phyloP scores from a whole-genome alignment of 2,113 vertebrate species.

The Boleophthalmus pectinirostris region DNA sequence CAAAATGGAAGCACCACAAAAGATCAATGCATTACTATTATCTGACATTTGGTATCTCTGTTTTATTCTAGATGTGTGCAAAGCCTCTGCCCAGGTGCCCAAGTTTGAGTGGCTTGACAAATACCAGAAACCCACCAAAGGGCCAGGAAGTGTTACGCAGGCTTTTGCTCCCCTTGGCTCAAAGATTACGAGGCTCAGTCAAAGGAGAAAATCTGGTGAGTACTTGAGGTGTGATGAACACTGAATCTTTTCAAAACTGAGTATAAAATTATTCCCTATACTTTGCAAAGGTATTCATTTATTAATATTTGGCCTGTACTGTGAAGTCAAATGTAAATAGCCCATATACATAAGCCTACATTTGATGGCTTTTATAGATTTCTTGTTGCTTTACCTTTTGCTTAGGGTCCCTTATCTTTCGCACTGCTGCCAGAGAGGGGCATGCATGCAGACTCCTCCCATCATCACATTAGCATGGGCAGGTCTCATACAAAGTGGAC shows the following conservation, averaged over 20 bases:
- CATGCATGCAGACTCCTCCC: constrained; percentile 40
- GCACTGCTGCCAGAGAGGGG: constrained; percentile 11
- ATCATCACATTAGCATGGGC: constrained; percentile 29
- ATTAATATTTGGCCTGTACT: no score
- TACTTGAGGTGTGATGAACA: neutral
- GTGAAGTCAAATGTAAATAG: no score
- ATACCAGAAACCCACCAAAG: constrained; percentile 61
- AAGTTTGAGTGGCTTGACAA: constrained; percentile 80
- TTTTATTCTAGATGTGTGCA: constrained; percentile 69
- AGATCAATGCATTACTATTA: neutral
- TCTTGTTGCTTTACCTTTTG: neutral
- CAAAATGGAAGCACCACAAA: no score
- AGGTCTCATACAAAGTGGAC: constrained; percentile 38
- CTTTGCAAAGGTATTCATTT: no score
- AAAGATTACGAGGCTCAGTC: constrained; percentile 46
- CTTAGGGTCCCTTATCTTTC: constrained; percentile 1
- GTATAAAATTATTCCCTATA: no score
- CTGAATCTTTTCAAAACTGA: no score
- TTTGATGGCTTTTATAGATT: neutral
- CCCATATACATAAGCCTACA: no score
- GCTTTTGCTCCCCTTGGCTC: constrained; percentile 21
- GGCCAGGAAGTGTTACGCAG: constrained; percentile 35
- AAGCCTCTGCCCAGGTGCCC: constrained; percentile 54
- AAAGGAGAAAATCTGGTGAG: constrained; percentile 64
- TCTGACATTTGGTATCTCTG: neutral